Percentiles rank a stretch among this genome's conserved stretches.
Conservation (phyloP, 2,888 invertebrate species). For the Melangyna quadrimaculata region DNA sequence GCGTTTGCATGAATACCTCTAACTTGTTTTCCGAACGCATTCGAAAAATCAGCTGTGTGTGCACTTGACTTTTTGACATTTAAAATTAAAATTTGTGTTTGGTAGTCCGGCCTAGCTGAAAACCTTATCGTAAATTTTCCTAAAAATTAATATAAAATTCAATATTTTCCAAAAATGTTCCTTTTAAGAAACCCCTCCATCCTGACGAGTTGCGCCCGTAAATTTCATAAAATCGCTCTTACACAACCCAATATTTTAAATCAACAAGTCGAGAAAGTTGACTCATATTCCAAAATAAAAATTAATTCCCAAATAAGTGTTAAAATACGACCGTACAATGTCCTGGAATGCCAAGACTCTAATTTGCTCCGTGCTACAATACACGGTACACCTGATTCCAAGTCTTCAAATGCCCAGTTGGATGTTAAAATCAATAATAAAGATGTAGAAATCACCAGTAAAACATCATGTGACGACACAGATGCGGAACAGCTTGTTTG, state of each 20-base stretch:
- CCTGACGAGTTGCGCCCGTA: slow-evolving; percentile 6
- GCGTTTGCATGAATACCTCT: too few relatives aligned
- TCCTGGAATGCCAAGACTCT: slow-evolving; percentile 63
- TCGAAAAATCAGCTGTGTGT: too few relatives aligned
- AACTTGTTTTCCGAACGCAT: too few relatives aligned
- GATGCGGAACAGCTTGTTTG: slow-evolving; percentile 49
- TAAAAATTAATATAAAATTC: background rate
- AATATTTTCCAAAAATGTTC: slow-evolving; percentile 30
- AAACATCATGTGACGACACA: background rate
- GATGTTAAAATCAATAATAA: slow-evolving; percentile 57
- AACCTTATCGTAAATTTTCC: background rate
- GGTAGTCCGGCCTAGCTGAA: background rate
- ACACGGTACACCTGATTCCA: slow-evolving; percentile 4
- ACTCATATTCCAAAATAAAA: slow-evolving; percentile 63
- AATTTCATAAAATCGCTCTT: slow-evolving; percentile 53
- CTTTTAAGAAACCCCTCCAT: slow-evolving; percentile 34
- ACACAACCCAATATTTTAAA: slow-evolving; percentile 49
- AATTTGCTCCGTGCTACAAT: slow-evolving; percentile 62
- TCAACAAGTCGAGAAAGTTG: slow-evolving; percentile 57
- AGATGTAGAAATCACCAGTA: slow-evolving; percentile 50
- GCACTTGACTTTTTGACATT: background rate
- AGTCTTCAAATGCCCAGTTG: slow-evolving; percentile 25
- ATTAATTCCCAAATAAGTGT: slow-evolving; percentile 55
- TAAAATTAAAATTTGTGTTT: background rate
- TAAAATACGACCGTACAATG: slow-evolving; percentile 65